Percentiles rank a stretch among this genome's conserved stretches.
phyloP scores from a whole-genome alignment of 2,113 vertebrate genomes.

The Camelus dromedarius region DNA sequence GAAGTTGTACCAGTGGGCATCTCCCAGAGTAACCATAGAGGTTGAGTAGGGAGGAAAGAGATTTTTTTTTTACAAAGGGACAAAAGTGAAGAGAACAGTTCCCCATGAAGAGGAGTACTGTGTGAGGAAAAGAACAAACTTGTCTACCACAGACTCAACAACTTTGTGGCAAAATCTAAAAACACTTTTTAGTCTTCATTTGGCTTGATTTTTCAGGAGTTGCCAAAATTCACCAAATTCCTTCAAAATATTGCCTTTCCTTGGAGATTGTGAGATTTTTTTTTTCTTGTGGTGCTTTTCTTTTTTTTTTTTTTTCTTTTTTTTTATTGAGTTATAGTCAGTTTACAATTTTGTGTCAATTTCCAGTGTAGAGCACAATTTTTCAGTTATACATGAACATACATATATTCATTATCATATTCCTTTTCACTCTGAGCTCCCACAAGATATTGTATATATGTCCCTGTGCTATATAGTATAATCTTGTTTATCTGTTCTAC shows the following conservation, averaged over 20 bases:
- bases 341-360: too few relatives aligned
- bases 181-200: not conserved
- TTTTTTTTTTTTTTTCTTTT: not conserved
- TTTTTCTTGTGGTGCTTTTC: not conserved
- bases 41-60: not conserved
- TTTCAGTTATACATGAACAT: too few relatives aligned
- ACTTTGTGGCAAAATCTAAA: not conserved
- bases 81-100: not conserved
- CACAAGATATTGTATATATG: too few relatives aligned
- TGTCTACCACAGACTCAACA: not conserved
- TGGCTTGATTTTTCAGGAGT: not conserved
- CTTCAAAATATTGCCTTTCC: not conserved
- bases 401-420: too few relatives aligned
- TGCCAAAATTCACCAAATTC: not conserved
- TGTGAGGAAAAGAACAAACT: not conserved
- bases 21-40: not conserved
- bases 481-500: too few relatives aligned
- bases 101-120: accelerated
- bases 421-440: too few relatives aligned
- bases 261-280: not conserved
- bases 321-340: too few relatives aligned
- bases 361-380: too few relatives aligned
- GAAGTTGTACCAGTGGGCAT: accelerated
- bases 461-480: too few relatives aligned
- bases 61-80: not conserved